Evolutionary conservation across 2,888 invertebrate genomes (phyloP).

Genomic region (Eledona agricola): DNA sequence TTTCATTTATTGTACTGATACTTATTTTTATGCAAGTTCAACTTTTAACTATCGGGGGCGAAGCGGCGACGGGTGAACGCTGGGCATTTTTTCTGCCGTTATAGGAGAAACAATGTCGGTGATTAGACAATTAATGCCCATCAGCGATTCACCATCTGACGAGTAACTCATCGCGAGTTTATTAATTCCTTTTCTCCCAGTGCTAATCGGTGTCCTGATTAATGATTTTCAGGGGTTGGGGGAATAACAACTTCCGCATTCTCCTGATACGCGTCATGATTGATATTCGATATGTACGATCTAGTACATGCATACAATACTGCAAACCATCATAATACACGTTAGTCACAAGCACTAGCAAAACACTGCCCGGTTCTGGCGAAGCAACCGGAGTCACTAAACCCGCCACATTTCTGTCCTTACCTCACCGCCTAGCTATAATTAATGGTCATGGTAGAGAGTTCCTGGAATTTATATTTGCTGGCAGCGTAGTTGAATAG

Average conservation of each 20-base stretch:
- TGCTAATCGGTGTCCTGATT: too few relatives aligned
- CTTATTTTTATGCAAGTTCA: too few relatives aligned
- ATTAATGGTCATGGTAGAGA: slow-evolving; percentile 24
- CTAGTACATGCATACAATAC: slow-evolving; percentile 45
- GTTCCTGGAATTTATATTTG: slow-evolving; percentile 23
- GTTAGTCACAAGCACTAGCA: slow-evolving; percentile 13
- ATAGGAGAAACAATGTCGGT: too few relatives aligned
- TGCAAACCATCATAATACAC: slow-evolving; percentile 11
- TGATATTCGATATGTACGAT: slow-evolving; percentile 40
- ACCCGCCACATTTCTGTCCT: slow-evolving; percentile 19
- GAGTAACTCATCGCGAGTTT: too few relatives aligned
- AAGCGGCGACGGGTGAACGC: too few relatives aligned
- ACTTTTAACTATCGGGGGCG: too few relatives aligned
- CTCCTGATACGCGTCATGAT: slow-evolving; percentile 38
- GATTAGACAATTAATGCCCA: too few relatives aligned
- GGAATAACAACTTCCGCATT: slow-evolving; percentile 37
- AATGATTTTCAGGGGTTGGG: too few relatives aligned
- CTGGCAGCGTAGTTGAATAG: slow-evolving; percentile 15
- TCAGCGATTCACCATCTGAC: too few relatives aligned
- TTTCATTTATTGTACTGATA: too few relatives aligned
- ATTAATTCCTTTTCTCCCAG: too few relatives aligned
- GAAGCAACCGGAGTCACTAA: slow-evolving; percentile 23
- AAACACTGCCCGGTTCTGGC: slow-evolving; percentile 2
- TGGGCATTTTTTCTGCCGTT: too few relatives aligned
- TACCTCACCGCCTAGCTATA: slow-evolving; percentile 14